phyloP scores from a whole-genome alignment of 2,888 invertebrate species.

The Poecilobothrus nobilitatus region DNA sequence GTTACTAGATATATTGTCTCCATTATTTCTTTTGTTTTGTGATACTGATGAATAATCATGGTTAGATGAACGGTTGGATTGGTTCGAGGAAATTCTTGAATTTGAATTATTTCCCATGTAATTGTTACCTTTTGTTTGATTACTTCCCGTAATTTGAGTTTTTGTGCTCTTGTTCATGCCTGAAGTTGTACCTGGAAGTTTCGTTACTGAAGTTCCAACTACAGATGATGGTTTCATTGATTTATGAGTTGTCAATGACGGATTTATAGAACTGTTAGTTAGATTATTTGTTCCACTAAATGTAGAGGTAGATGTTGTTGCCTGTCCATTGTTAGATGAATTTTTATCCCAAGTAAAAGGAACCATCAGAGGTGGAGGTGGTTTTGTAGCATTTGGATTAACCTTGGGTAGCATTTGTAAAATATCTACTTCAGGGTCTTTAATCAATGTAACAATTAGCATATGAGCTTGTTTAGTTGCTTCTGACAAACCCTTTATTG shows the following conservation, averaged over 20 bases:
- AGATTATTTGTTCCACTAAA: slow-evolving; percentile 27
- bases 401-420: slow-evolving; percentile 66
- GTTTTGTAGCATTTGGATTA: slow-evolving; percentile 37
- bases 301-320: slow-evolving; percentile 32
- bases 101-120: slow-evolving; percentile 37
- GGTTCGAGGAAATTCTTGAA: neutral
- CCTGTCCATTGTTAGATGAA: slow-evolving; percentile 28
- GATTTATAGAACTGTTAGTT: slow-evolving; percentile 31
- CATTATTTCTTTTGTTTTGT: neutral
- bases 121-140: slow-evolving; percentile 25
- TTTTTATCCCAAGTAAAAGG: slow-evolving; percentile 43
- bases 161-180: slow-evolving; percentile 8
- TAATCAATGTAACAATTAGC: slow-evolving; percentile 83
- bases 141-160: slow-evolving; percentile 10
- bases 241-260: slow-evolving; percentile 20
- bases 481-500: slow-evolving; percentile 88
- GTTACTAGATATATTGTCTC: slow-evolving; percentile 18
- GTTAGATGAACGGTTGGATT: neutral
- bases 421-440: slow-evolving; percentile 91
- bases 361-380: slow-evolving; percentile 27
- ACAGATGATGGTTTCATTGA: slow-evolving; percentile 17
- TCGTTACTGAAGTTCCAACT: slow-evolving; percentile 16
- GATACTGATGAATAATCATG: neutral
- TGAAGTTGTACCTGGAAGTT: slow-evolving; percentile 7
- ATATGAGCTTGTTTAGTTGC: slow-evolving; percentile 87